These are phyloP conservation scores for Tursiops truncatus DNA, from an alignment of 2,113 vertebrate genomes.

Conservation along the genomic window DNA sequence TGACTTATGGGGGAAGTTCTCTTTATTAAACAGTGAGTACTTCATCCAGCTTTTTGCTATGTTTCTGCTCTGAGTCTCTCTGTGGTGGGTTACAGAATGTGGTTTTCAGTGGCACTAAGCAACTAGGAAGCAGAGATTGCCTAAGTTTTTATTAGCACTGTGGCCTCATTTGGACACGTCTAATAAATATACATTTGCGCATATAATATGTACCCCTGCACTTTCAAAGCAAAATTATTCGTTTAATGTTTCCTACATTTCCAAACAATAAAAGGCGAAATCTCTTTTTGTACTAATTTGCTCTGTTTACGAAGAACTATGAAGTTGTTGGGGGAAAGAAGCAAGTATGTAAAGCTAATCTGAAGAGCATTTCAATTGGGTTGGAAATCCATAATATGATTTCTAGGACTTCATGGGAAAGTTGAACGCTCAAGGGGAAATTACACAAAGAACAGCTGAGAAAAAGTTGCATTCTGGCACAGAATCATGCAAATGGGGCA, in stretches of 20 bases:
- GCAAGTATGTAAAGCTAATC: slow-evolving; percentile 74
- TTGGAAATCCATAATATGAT: slow-evolving; percentile 84
- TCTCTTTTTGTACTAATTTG: slow-evolving; percentile 70
- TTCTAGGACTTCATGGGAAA: slow-evolving; percentile 90
- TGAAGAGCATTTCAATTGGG: slow-evolving; percentile 77
- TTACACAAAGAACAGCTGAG: slow-evolving; percentile 87
- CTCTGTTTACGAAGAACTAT: slow-evolving; percentile 72
- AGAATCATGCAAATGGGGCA: slow-evolving; percentile 90
- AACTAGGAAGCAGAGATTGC: slow-evolving; percentile 78
- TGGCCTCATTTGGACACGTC: slow-evolving; percentile 78
- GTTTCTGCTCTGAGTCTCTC: slow-evolving; percentile 76
- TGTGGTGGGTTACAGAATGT: slow-evolving; percentile 79
- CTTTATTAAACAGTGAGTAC: slow-evolving; percentile 74
- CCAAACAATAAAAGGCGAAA: slow-evolving; percentile 77
- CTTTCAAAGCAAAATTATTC: slow-evolving; percentile 82
- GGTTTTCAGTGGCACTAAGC: slow-evolving; percentile 79
- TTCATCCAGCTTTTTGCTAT: slow-evolving; percentile 79
- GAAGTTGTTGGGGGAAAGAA: slow-evolving; percentile 69
- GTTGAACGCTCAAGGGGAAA: slow-evolving; percentile 84
- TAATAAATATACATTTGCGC: slow-evolving; percentile 74
- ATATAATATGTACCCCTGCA: slow-evolving; percentile 74
- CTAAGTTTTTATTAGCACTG: slow-evolving; percentile 78
- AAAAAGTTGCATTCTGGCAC: slow-evolving; percentile 89
- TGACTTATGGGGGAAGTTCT: slow-evolving; percentile 77
- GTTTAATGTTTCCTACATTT: slow-evolving; percentile 73